phyloP scores from a whole-genome alignment of 2,113 vertebrate genomes.

The Marmota monax region DNA sequence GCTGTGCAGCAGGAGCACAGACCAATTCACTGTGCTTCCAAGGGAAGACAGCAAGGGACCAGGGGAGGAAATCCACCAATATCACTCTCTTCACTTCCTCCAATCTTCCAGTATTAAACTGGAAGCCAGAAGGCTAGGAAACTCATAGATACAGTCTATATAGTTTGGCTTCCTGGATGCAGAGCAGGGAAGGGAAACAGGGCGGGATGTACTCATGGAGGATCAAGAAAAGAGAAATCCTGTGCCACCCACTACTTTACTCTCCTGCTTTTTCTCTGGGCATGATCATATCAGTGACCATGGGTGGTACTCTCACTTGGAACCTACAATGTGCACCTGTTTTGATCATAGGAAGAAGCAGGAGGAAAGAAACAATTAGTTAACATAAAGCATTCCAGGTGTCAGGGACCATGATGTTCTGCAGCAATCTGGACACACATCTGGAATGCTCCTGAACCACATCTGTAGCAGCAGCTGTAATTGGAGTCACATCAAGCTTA shows the following conservation, averaged over 20 bases:
- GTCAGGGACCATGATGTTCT: neutral
- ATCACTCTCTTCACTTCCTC: neutral
- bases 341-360: neutral
- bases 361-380: neutral
- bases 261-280: too few relatives aligned
- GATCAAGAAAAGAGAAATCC: accelerated
- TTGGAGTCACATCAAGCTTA: neutral
- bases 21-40: neutral
- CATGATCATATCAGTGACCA: neutral
- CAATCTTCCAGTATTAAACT: neutral
- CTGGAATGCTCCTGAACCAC: neutral
- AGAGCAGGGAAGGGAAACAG: neutral
- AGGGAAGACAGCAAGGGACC: neutral
- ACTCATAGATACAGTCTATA: neutral
- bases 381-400: neutral
- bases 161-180: neutral
- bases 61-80: neutral
- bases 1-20: too few relatives aligned
- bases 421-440: neutral
- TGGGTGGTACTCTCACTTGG: neutral
- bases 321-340: neutral
- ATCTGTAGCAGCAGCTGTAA: neutral
- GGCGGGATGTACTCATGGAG: neutral
- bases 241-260: accelerated
- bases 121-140: neutral